These are phyloP conservation scores for Branchinecta lynchi DNA, from an alignment of 1,140 invertebrate genomes.

Conservation along the genomic window DNA sequence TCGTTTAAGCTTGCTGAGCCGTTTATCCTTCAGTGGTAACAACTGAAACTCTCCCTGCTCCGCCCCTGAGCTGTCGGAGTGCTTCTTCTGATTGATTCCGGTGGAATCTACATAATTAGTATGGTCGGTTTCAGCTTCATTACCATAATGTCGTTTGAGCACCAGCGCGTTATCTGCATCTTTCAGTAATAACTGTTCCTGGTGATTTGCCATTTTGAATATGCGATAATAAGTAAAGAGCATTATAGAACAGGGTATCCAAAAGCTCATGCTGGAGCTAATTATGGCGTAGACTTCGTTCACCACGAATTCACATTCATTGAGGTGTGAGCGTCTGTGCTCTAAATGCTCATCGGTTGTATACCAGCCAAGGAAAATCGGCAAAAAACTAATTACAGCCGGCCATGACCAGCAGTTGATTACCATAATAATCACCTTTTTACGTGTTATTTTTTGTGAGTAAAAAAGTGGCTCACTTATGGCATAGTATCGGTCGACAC, in stretches of 20 bases:
- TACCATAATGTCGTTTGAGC: slow-evolving; percentile 19
- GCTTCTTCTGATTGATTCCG: not conserved
- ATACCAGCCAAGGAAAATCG: slow-evolving; percentile 85
- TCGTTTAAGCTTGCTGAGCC: slow-evolving; percentile 45
- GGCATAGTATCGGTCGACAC: slow-evolving; percentile 74
- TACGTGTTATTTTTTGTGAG: slow-evolving; percentile 70
- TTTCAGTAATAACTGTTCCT: slow-evolving; percentile 68
- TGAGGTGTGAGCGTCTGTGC: slow-evolving; percentile 42
- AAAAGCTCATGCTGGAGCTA: slow-evolving; percentile 85
- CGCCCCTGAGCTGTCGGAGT: not conserved
- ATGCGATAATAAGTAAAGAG: slow-evolving; percentile 78
- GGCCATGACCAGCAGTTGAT: slow-evolving; percentile 78
- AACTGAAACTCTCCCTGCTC: not conserved
- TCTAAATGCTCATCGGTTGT: slow-evolving; percentile 57
- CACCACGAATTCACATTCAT: slow-evolving; percentile 59
- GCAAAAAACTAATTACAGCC: slow-evolving; percentile 80
- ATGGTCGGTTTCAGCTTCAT: not conserved
- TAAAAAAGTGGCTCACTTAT: slow-evolving; percentile 78
- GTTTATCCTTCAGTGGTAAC: slow-evolving; percentile 53
- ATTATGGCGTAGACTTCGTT: slow-evolving; percentile 63
- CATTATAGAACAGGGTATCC: slow-evolving; percentile 92
- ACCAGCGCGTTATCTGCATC: slow-evolving; percentile 28
- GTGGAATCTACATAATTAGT: not conserved
- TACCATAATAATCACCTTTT: slow-evolving; percentile 75
- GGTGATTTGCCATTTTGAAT: slow-evolving; percentile 73